These are phyloP conservation scores for Laothoe populi DNA, from an alignment of 2,888 invertebrate species.

Conservation along the genomic window DNA sequence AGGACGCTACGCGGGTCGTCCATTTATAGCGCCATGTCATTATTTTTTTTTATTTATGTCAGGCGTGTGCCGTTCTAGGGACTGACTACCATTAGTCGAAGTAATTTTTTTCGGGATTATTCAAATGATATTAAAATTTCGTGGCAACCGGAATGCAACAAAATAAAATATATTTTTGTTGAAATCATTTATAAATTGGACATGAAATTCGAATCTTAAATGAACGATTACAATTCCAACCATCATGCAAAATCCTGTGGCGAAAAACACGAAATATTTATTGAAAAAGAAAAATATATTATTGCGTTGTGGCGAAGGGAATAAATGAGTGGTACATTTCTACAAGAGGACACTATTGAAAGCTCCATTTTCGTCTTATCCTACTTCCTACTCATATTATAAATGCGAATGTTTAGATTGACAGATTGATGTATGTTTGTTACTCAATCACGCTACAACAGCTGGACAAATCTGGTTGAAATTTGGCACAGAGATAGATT, in stretches of 20 bases:
- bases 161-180: too few species aligned
- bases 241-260: too few species aligned
- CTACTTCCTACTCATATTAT: background rate
- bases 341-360: background rate
- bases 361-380: background rate
- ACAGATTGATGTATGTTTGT: too few species aligned
- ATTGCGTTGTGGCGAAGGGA: background rate
- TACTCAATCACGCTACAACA: too few species aligned
- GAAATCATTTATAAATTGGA: too few species aligned
- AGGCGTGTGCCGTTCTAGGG: slow-evolving; percentile 58
- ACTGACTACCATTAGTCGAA: slow-evolving; percentile 44
- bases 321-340: background rate
- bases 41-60: slow-evolving; percentile 76
- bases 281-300: background rate
- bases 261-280: background rate
- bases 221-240: too few species aligned
- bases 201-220: too few species aligned
- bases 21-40: slow-evolving; percentile 64
- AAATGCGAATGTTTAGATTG: too few species aligned
- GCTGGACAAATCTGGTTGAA: too few species aligned
- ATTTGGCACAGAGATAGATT: too few species aligned
- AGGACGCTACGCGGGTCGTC: slow-evolving; percentile 47
- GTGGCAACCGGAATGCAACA: too few species aligned
- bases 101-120: background rate
- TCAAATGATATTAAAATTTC: background rate